A percentile compares a stretch with the other conserved stretches of the same genome.
Conservation (phyloP, 2,113 vertebrate species). For the Xenopus tropicalis region UCB_Xtro_10.0 CM004445.2:108797501-108798000, state of each 20-base stretch:
- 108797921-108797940: too few species aligned
- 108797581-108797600: constrained; percentile 35
- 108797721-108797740: constrained; percentile 37
- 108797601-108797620: constrained; percentile 39
- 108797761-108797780: constrained; percentile 48
- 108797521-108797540: constrained; percentile 45
- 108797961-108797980: too few species aligned
- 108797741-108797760: constrained; percentile 40
- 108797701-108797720: constrained; percentile 11
- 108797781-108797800: constrained; percentile 6
- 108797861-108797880: too few species aligned
- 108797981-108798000: too few species aligned
- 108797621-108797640: constrained; percentile 36
- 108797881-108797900: too few species aligned
- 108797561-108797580: constrained; percentile 47
- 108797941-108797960: too few species aligned
- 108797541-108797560: constrained; percentile 47
- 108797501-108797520: constrained; percentile 48
- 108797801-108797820: neutral
- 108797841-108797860: too few species aligned
- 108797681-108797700: neutral
- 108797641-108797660: constrained; percentile 18
- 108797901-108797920: too few species aligned
- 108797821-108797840: too few species aligned
- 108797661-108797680: neutral